Percentiles rank a stretch among this genome's conserved stretches.
phyloP scores from a whole-genome alignment of 2,113 vertebrate genomes.

The Trogon surrucura region DNA sequence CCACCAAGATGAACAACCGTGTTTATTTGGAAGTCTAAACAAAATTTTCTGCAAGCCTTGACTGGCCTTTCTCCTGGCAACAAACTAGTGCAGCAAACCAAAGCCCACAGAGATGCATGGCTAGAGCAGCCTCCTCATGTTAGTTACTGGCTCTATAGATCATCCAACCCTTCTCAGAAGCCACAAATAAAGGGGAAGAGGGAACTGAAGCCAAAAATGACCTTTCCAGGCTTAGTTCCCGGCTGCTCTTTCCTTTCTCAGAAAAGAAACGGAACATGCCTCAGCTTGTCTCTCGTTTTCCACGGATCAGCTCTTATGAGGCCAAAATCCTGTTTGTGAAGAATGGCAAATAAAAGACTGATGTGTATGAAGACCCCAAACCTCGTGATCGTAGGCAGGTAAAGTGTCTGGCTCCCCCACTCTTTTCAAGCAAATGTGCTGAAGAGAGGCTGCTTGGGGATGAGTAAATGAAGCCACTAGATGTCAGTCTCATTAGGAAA shows the following conservation, averaged over 20 bases:
- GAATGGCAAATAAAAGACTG: constrained; percentile 55
- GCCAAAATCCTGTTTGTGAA: constrained; percentile 69
- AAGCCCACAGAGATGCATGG: constrained; percentile 1
- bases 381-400: constrained; percentile 75
- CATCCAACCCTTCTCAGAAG: constrained; percentile 15
- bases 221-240: not conserved
- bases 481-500: constrained; percentile 12
- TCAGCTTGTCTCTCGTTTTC: constrained; percentile 64
- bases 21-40: constrained; percentile 58
- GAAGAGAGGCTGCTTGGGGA: not conserved
- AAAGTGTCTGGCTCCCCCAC: not conserved
- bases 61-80: constrained; percentile 22
- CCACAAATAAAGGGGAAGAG: not conserved
- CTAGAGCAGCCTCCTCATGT: constrained; percentile 73
- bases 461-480: not conserved
- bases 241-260: not conserved
- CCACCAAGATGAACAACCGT: not conserved
- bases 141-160: constrained; percentile 61
- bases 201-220: not conserved
- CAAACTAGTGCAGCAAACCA: not conserved
- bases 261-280: not conserved
- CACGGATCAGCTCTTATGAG: constrained; percentile 40
- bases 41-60: constrained; percentile 40
- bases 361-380: constrained; percentile 67
- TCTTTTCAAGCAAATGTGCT: not conserved